Percentiles rank a stretch among this genome's conserved stretches.
phyloP scores from a whole-genome alignment of 92 coral and sea anemone species.

The Metridium senile region DNA sequence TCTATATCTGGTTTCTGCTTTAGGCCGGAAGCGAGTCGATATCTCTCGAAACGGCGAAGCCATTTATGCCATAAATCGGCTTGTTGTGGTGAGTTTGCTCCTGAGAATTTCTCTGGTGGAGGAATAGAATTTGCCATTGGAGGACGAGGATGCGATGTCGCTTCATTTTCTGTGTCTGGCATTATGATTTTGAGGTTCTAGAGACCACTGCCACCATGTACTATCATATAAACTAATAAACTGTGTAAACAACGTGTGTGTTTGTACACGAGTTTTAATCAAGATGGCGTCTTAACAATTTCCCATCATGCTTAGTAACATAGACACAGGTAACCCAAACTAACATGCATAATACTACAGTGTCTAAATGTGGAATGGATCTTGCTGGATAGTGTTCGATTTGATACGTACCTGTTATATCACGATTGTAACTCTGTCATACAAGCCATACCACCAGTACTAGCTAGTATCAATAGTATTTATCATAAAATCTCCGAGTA shows the following conservation, averaged over 20 bases:
- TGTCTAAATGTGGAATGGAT: no score
- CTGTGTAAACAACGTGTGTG: no score
- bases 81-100: conserved; percentile 38
- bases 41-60: conserved; percentile 68
- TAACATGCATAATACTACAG: background rate
- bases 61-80: conserved; percentile 68
- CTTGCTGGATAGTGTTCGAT: no score
- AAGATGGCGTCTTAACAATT: no score
- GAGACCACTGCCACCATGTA: conserved; percentile 37
- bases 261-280: no score
- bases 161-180: background rate
- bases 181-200: background rate
- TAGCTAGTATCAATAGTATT: no score
- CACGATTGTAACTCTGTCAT: no score
- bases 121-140: conserved; percentile 15
- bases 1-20: conserved; percentile 45
- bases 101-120: conserved; percentile 32
- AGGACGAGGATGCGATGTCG: conserved; percentile 1
- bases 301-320: no score
- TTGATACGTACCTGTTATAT: no score
- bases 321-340: no score
- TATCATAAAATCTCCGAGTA: no score
- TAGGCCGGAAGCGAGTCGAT: conserved; percentile 58
- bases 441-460: no score
- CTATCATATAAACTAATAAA: conserved; percentile 11